These are phyloP conservation scores for Drosophila buzzatii DNA, from an alignment of 2,888 invertebrate genomes.

Conservation along the genomic window DNA sequence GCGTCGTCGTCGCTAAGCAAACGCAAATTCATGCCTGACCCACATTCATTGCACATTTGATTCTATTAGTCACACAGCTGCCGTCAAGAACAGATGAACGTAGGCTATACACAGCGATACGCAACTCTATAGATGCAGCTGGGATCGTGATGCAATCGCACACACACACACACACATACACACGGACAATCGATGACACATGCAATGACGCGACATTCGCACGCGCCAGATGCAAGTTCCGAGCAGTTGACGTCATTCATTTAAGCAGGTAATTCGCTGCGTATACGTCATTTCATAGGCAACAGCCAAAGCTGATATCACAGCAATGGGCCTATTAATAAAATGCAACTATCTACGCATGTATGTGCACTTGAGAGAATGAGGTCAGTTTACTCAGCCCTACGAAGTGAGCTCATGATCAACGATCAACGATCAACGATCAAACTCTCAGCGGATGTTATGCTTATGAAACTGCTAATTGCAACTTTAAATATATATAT, in stretches of 20 bases:
- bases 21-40: constrained; percentile 79
- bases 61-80: constrained; percentile 74
- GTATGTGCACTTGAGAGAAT: not conserved
- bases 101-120: constrained; percentile 6
- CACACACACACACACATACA: constrained; percentile 48
- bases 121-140: constrained; percentile 35
- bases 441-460: not conserved
- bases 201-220: constrained; percentile 46
- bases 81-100: constrained; percentile 41
- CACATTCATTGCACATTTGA: constrained; percentile 69
- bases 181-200: constrained; percentile 65
- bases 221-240: constrained; percentile 39
- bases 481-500: constrained; percentile 7
- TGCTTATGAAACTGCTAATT: constrained; percentile 18
- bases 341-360: not conserved
- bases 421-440: not conserved
- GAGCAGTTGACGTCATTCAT: constrained; percentile 61
- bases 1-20: constrained; percentile 44
- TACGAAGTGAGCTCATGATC: constrained; percentile 26
- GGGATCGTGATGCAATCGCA: constrained; percentile 62
- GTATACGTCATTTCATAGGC: constrained; percentile 49
- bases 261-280: constrained; percentile 34
- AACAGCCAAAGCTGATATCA: constrained; percentile 40
- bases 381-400: constrained; percentile 10
- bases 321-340: not conserved